phyloP scores from a whole-genome alignment of 2,888 invertebrate species.

The Macrophya alboannulata region DNA sequence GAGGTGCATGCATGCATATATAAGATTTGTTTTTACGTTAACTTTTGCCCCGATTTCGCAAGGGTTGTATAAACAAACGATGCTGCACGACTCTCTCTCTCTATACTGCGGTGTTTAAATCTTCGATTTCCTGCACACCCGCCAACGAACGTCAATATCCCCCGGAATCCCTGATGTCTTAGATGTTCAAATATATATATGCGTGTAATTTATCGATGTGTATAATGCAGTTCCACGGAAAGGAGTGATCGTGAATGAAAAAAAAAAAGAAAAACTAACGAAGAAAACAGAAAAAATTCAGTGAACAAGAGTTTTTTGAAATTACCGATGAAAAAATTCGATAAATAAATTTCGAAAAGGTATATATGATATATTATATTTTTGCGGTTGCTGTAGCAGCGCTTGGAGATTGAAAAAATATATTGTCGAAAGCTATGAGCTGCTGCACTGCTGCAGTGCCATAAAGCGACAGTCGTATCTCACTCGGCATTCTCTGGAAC shows the following conservation, averaged over 20 bases:
- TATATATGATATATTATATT: not conserved
- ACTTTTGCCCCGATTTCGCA: constrained; percentile 54
- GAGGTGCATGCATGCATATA: not conserved
- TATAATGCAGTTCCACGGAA: not conserved
- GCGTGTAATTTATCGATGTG: not conserved
- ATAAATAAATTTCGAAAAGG: not conserved
- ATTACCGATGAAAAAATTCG: not conserved
- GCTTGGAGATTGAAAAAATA: not conserved
- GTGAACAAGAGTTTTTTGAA: not conserved
- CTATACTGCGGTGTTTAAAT: not conserved
- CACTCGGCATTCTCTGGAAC: constrained; percentile 51
- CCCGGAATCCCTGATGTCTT: not conserved
- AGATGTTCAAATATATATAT: not conserved
- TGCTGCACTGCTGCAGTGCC: constrained; percentile 9
- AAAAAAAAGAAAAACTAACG: not conserved
- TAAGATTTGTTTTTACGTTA: not conserved
- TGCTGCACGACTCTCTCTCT: not conserved
- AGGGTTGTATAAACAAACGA: constrained; percentile 51
- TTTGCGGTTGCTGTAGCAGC: not conserved
- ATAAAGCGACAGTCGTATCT: constrained; percentile 22
- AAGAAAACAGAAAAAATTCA: not conserved
- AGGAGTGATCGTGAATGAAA: not conserved
- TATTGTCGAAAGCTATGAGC: constrained; percentile 18
- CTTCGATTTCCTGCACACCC: constrained; percentile 41
- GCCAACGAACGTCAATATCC: constrained; percentile 5